Base-by-base conservation (phyloP, 2,888 invertebrate species). In the Eupeodes luniger region DNA sequence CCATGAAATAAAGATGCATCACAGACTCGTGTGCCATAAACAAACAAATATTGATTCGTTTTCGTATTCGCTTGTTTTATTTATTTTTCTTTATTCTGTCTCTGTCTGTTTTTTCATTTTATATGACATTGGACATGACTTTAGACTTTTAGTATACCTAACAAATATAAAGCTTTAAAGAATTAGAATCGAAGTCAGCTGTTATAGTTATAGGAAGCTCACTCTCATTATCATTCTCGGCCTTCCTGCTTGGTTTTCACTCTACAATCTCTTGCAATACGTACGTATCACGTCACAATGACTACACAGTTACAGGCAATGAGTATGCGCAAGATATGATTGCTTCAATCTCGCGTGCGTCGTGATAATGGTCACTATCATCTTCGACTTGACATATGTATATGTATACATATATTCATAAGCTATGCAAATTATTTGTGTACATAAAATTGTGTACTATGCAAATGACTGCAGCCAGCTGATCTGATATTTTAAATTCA, bases 71-170 rank as follows among this genome's bases (percentile, higher is more conserved):
- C 10, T 16, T 61, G 61, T 61, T 59, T 59, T 59, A 61, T 61
- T 62, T 40, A 10, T 40, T 16, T 40, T 44, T 40, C 5, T 6
- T 40, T 40, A 11, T 62, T 62, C 36, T 61, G 61, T 61, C 59
- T 36, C 34, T 59, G 7, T 57, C 27, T 61, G 5, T 57, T 61
- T 61, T 44, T 62, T 40, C 5, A 16, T 44, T 16, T 16, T 36
- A 1, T 10, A 16, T 62, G 62, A 62, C 62, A 62, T 62, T 62
- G 62, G 40, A 62, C 16, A 62, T 62, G 40, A 62, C 62, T 62
- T 40, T 59, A 27, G 27, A 27, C 27, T 59, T 4, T 14, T 36
- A 59, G 34, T 14, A 62, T 44, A 62, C 40, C 14, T 51, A 51
- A 51, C 12, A 5, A 14, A 14, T 9, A 62, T 44, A 5, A 16